Evolutionary conservation across 1,140 invertebrate species (phyloP).

Genomic region (Tribolium madens): DNA sequence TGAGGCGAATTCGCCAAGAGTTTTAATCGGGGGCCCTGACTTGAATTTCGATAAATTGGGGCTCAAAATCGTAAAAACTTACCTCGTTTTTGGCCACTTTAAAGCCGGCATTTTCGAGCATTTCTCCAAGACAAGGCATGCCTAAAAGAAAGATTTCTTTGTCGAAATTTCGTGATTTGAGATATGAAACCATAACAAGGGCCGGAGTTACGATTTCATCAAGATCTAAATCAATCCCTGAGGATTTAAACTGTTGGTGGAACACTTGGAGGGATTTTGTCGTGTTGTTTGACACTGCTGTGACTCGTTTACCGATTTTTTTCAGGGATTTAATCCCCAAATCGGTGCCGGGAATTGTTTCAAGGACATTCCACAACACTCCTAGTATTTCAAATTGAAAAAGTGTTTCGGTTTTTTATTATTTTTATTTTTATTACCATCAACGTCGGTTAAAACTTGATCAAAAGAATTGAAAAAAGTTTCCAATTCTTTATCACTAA

Average conservation of each 20-base stretch:
- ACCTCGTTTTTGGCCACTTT: constrained; percentile 43
- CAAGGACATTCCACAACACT: not conserved
- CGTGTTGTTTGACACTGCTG: constrained; percentile 61
- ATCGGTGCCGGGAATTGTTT: constrained; percentile 44
- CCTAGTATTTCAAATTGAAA: not conserved
- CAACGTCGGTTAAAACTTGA: constrained; percentile 10
- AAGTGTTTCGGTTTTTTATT: not conserved
- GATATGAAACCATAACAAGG: constrained; percentile 51
- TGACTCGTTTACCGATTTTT: constrained; percentile 58
- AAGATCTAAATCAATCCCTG: not conserved
- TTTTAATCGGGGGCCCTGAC: not conserved
- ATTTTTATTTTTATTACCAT: constrained; percentile 1
- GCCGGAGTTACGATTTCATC: constrained; percentile 52
- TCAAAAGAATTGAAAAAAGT: constrained; percentile 22
- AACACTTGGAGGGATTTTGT: not conserved
- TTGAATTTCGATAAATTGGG: not conserved
- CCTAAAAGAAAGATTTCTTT: constrained; percentile 57
- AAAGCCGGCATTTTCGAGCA: constrained; percentile 54
- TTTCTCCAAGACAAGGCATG: constrained; percentile 44
- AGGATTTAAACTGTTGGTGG: not conserved
- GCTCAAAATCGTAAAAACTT: not conserved
- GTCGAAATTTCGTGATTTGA: constrained; percentile 56
- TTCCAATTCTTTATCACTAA: not conserved
- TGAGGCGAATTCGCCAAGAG: not conserved
- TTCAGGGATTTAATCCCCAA: constrained; percentile 54